Conservation (phyloP, 2,113 vertebrate species). For the Salvelinus namaycush region DNA sequence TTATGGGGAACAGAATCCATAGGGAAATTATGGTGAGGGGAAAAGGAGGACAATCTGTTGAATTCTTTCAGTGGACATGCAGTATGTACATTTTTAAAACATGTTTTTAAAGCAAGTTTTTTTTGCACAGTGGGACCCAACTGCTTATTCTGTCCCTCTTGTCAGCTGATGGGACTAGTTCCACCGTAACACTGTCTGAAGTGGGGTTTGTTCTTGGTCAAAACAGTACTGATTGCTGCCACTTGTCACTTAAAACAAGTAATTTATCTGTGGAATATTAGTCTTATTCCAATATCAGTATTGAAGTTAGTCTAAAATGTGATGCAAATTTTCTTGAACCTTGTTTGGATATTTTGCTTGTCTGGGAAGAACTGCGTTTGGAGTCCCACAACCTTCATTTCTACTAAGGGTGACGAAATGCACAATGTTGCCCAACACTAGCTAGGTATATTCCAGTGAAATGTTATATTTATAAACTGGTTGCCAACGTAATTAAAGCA, state of each 20-base stretch:
- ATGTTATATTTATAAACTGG: conserved; percentile 23
- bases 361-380: conserved; percentile 16
- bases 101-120: neutral
- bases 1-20: conserved; percentile 3
- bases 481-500: no score
- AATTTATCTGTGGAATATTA: conserved; percentile 62
- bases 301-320: conserved; percentile 41
- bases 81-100: conserved; percentile 16
- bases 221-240: conserved; percentile 31
- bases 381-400: neutral
- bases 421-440: conserved; percentile 45
- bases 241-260: conserved; percentile 37
- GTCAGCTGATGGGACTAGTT: neutral
- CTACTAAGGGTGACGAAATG: conserved; percentile 20
- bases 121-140: conserved; percentile 20
- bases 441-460: conserved; percentile 34
- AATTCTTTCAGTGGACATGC: conserved; percentile 8
- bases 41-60: neutral
- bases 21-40: conserved; percentile 1
- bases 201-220: conserved; percentile 10
- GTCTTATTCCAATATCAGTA: conserved; percentile 55
- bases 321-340: conserved; percentile 8
- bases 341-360: conserved; percentile 26
- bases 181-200: conserved; percentile 12
- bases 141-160: neutral